These are phyloP conservation scores for Sebastes nivosus DNA, from an alignment of 2,797 vertebrate species.

Conservation along the genomic window DNA sequence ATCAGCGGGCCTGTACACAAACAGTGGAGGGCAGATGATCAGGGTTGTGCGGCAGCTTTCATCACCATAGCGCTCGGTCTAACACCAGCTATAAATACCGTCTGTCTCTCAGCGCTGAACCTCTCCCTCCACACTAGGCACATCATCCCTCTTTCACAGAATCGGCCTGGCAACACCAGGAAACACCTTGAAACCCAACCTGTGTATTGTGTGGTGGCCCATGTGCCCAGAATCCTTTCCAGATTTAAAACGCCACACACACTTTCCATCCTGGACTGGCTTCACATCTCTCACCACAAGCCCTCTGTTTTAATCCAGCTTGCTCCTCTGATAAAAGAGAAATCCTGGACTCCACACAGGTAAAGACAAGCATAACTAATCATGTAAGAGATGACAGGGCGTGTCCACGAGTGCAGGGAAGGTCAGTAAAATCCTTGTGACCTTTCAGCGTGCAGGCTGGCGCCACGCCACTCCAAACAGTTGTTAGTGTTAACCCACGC, in stretches of 20 bases:
- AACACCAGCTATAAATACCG: conserved; percentile 80
- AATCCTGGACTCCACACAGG: conserved; percentile 6
- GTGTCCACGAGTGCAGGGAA: conserved; percentile 22
- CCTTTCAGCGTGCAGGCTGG: conserved; percentile 66
- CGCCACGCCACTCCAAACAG: conserved; percentile 73
- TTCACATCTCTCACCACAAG: background rate
- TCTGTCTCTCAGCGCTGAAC: conserved; percentile 34
- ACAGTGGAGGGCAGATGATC: conserved; percentile 55
- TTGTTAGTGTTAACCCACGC: conserved; percentile 73
- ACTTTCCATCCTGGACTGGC: conserved; percentile 35
- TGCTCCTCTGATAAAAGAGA: background rate
- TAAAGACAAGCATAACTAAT: background rate
- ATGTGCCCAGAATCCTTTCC: conserved; percentile 11
- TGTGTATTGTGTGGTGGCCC: conserved; percentile 40
- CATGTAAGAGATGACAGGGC: background rate
- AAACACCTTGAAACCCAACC: conserved; percentile 69
- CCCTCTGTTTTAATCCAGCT: background rate
- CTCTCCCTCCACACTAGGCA: conserved; percentile 49
- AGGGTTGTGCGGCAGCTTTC: conserved; percentile 67
- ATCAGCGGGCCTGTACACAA: conserved; percentile 22
- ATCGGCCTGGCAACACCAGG: conserved; percentile 57
- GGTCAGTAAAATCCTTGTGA: conserved; percentile 62
- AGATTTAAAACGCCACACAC: background rate
- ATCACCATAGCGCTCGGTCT: conserved; percentile 65
- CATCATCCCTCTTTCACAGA: conserved; percentile 77